Percentiles rank a stretch among this genome's conserved stretches.
These are phyloP conservation scores for Hirtodrosophila cameraria DNA, from an alignment of 2,888 invertebrate genomes.

Conservation along the genomic window DNA sequence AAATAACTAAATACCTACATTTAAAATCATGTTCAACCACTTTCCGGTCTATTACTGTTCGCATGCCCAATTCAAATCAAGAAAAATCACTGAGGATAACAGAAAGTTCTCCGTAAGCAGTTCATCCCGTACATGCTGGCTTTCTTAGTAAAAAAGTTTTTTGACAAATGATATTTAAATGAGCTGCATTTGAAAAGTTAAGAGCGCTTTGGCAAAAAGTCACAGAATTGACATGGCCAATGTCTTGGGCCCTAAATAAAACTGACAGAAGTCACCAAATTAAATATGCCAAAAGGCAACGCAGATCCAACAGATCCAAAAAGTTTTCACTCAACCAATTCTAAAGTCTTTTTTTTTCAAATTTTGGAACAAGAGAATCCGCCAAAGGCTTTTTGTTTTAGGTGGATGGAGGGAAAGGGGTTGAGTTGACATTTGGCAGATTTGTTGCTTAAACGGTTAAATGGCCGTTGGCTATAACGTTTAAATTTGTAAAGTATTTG, in stretches of 20 bases:
- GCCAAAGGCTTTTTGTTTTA: slow-evolving; percentile 13
- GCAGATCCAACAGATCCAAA: slow-evolving; percentile 51
- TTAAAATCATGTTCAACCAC: too few relatives aligned
- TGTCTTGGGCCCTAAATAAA: slow-evolving; percentile 31
- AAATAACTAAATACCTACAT: neutral
- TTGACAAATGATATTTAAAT: slow-evolving; percentile 76
- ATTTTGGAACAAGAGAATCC: slow-evolving; percentile 6
- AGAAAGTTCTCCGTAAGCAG: neutral
- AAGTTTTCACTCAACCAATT: slow-evolving; percentile 50
- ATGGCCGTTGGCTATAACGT: slow-evolving; percentile 37
- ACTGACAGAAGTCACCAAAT: slow-evolving; percentile 64
- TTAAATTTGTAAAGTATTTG: slow-evolving; percentile 27
- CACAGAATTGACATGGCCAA: slow-evolving; percentile 60
- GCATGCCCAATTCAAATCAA: neutral
- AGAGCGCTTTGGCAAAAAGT: slow-evolving; percentile 35
- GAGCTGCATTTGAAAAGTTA: slow-evolving; percentile 75
- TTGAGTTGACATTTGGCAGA: slow-evolving; percentile 40
- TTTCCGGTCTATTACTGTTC: neutral
- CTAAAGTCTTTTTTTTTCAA: slow-evolving; percentile 59
- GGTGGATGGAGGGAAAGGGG: neutral
- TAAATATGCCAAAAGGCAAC: slow-evolving; percentile 71
- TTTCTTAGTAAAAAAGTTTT: slow-evolving; percentile 41
- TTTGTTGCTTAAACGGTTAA: slow-evolving; percentile 59
- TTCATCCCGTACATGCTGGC: neutral
- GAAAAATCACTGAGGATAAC: neutral